Conservation (phyloP, 2,888 invertebrate genomes). For the Lingula anatina region DNA sequence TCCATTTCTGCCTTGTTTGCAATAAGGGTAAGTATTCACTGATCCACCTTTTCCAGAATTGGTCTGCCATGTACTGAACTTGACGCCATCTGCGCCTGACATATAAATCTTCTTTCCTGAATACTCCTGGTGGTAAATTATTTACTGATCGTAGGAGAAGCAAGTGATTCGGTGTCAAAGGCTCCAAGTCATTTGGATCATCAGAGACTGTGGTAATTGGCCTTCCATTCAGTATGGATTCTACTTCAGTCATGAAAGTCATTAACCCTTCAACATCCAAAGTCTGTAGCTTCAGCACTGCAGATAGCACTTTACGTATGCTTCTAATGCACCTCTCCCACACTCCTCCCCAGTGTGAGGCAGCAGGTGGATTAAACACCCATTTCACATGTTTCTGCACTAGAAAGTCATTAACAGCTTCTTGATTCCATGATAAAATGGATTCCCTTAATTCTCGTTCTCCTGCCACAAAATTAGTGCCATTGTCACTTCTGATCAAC, state of each 20-base stretch:
- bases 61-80: slow-evolving; percentile 13
- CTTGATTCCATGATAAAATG: slow-evolving; percentile 4
- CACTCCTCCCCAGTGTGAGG: slow-evolving; percentile 10
- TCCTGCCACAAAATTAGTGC: slow-evolving; percentile 10
- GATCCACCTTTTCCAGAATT: slow-evolving; percentile 12
- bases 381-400: slow-evolving; percentile 4
- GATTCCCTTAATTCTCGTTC: slow-evolving; percentile 5
- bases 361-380: slow-evolving; percentile 9
- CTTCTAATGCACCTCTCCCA: slow-evolving; percentile 15
- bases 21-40: slow-evolving; percentile 7
- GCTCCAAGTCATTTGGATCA: slow-evolving; percentile 2
- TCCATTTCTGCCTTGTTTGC: slow-evolving; percentile 11
- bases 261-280: slow-evolving; percentile 8
- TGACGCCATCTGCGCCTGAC: slow-evolving; percentile 12
- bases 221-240: slow-evolving; percentile 9
- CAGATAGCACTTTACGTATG: slow-evolving; percentile 9
- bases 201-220: slow-evolving; percentile 10
- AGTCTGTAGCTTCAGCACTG: background rate
- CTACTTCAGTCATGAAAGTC: slow-evolving; percentile 14
- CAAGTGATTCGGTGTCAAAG: slow-evolving; percentile 34
- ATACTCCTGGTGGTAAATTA: slow-evolving; percentile 7
- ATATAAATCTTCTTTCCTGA: slow-evolving; percentile 11
- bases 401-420: background rate
- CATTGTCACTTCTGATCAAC: slow-evolving; percentile 7
- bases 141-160: slow-evolving; percentile 16